Evolutionary conservation across 2,888 invertebrate genomes (phyloP).

Genomic region (Andrena praecox): DNA sequence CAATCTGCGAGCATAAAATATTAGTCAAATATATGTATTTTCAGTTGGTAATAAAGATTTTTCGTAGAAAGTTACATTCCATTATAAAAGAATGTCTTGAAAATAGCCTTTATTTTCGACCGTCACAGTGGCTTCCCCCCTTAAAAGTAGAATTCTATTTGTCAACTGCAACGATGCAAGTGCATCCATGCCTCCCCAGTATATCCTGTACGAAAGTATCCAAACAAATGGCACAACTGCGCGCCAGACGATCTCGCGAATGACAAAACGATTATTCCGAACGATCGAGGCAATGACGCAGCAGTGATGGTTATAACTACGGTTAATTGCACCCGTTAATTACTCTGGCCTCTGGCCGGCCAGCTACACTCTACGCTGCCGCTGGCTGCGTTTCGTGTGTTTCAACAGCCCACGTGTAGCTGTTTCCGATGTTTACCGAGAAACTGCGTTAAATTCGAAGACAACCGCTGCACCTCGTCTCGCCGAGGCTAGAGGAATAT

Average conservation of each 20-base stretch:
- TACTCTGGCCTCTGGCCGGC: not conserved
- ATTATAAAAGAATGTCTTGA: no score
- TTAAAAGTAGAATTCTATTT: not conserved
- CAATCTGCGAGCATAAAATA: no score
- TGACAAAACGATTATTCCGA: constrained; percentile 9
- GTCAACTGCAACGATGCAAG: no score
- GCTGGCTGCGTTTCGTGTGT: not conserved
- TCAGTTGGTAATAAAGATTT: no score
- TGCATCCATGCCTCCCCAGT: no score
- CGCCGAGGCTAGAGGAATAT: not conserved
- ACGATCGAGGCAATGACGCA: constrained; percentile 12
- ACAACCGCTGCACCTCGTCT: not conserved
- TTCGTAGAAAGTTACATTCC: no score
- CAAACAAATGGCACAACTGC: not conserved
- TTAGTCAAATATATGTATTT: no score
- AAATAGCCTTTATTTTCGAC: no score
- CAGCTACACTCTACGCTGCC: not conserved
- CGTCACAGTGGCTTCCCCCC: no score
- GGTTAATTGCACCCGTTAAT: constrained; percentile 52
- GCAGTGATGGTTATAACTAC: constrained; percentile 23
- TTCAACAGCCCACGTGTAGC: constrained; percentile 5
- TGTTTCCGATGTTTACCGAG: not conserved
- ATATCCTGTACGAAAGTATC: no score
- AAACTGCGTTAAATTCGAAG: constrained; percentile 1
- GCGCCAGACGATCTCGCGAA: constrained; percentile 5